Base-by-base conservation (phyloP, 1,140 invertebrate genomes). In the Trichonephila clavata region DNA sequence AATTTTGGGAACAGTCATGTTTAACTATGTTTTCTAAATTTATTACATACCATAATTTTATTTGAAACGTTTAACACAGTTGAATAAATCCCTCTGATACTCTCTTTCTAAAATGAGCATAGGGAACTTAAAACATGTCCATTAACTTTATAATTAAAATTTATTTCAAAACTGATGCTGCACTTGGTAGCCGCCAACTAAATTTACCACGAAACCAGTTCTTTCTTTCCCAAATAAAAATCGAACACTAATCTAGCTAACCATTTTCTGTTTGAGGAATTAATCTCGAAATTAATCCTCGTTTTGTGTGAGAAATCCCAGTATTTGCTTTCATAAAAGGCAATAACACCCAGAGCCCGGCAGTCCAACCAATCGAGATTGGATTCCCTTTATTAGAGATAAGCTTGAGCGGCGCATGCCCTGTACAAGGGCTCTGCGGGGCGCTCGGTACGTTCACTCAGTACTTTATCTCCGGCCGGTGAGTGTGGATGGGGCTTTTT, bases 351-450 rank as follows among this genome's bases (percentile, higher is more conserved):
- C 24, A 21, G 59, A 39, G 59, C 63, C 50, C n/a, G 88, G 24
- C 68, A 80, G 24, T 80, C 32, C 68, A 27, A 60, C 88, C 88
- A 80, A 90, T 90, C 39, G 88, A 77, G 39, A 80, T 80, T 32
- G 43, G 68, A 80, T 80, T 57, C 63, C 57, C 65, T 90, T 80
- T 80, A 80, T 90, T 80, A 88, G 86, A 65, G 63, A 77, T 77
- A 77, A 77, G 71, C 71, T 39, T 18, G 13, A 50, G n/a, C 24
- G 88, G 88, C 88, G 88, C 88, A 90, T 90, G 88, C 88, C 61
- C 88, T 13, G 50, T 21, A 16, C 8, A 71, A n/a, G 86, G 86
- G 86, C 32, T 60, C 21, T 90, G 27, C 68, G 88, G 88, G 88
- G 88, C 88, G 68, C 43, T 20, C 88, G n/a, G 50, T 20, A 32